Evolutionary conservation across 2,797 vertebrate genomes (phyloP).

Genomic region (Decapterus maruadsi): DNA sequence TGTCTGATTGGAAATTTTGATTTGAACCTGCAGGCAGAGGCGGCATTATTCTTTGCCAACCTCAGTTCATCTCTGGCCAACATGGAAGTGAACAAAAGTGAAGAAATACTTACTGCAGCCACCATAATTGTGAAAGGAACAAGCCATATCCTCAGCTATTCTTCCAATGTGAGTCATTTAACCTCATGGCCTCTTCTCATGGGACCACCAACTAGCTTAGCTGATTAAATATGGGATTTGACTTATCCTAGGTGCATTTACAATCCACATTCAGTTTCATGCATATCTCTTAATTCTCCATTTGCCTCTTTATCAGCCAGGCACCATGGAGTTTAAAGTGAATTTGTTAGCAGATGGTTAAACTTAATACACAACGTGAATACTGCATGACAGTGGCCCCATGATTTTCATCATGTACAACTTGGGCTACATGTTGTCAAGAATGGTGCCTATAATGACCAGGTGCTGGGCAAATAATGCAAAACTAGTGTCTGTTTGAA

Average conservation of each 20-base stretch:
- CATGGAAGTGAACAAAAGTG: slow-evolving; percentile 42
- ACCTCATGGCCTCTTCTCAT: background rate
- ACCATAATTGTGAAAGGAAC: slow-evolving; percentile 82
- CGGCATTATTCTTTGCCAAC: slow-evolving; percentile 76
- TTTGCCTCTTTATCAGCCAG: background rate
- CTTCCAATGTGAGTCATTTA: slow-evolving; percentile 66
- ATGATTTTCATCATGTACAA: background rate
- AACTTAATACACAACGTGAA: background rate
- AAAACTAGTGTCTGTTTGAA: background rate
- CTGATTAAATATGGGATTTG: background rate
- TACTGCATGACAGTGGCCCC: background rate
- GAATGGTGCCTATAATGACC: background rate
- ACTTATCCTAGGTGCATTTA: background rate
- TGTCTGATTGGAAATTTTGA: background rate
- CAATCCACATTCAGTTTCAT: background rate
- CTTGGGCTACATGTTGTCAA: background rate
- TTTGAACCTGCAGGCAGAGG: slow-evolving; percentile 77
- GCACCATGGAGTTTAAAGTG: background rate
- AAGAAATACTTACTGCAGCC: slow-evolving; percentile 68
- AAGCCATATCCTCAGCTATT: slow-evolving; percentile 85
- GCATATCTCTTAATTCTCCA: background rate
- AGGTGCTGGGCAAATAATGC: background rate
- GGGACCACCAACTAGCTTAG: slow-evolving; percentile 1
- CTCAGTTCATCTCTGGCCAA: slow-evolving; percentile 85
- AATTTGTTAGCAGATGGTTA: background rate